These are phyloP conservation scores for Gymnoscelis rufifasciata DNA, from an alignment of 2,888 invertebrate species.

Conservation along the genomic window DNA sequence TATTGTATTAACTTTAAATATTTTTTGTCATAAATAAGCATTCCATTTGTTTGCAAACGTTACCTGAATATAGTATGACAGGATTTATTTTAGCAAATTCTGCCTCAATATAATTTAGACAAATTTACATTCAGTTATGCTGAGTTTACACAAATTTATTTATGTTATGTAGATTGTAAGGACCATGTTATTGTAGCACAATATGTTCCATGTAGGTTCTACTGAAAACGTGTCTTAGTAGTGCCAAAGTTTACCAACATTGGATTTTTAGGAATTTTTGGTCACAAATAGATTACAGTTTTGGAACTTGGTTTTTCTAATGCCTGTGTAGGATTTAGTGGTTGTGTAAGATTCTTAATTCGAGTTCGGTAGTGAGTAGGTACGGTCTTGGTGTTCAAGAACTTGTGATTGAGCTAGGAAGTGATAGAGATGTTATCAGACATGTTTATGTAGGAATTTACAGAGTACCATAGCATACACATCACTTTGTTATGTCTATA, in stretches of 20 bases:
- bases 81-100: neutral
- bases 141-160: constrained; percentile 12
- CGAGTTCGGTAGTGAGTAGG: neutral
- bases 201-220: constrained; percentile 21
- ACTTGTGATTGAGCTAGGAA: neutral
- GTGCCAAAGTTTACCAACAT: constrained; percentile 53
- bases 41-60: neutral
- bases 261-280: constrained; percentile 34
- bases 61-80: neutral
- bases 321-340: constrained; percentile 13
- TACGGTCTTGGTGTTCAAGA: neutral
- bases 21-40: too few species aligned
- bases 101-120: constrained; percentile 3
- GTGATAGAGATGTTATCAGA: neutral
- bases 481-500: constrained; percentile 2
- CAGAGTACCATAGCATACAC: neutral
- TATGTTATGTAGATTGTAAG: constrained; percentile 17
- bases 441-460: constrained; percentile 3
- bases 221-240: constrained; percentile 56
- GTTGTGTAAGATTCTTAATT: constrained; percentile 8
- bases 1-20: too few species aligned
- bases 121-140: constrained; percentile 15
- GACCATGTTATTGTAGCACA: constrained; percentile 21
- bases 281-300: constrained; percentile 21
- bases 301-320: constrained; percentile 20